These are phyloP conservation scores for Noctua janthina DNA, from an alignment of 2,888 invertebrate genomes.

Conservation along the genomic window DNA sequence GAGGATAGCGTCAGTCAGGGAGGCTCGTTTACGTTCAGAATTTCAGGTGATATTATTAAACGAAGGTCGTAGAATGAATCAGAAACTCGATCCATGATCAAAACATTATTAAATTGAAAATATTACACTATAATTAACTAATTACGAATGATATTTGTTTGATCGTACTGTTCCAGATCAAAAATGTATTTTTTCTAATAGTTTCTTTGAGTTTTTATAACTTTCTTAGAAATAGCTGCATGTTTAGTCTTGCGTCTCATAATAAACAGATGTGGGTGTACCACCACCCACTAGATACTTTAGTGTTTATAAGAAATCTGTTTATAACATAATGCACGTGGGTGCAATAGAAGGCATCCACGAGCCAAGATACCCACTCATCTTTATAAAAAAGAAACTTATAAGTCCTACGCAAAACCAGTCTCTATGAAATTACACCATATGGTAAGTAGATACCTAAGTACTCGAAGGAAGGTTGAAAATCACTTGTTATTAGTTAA, in stretches of 20 bases:
- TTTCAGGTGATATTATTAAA: background rate
- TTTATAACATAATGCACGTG: background rate
- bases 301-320: background rate
- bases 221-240: background rate
- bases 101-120: background rate
- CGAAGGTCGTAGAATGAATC: background rate
- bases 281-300: background rate
- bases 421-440: background rate
- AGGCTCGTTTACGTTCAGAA: conserved; percentile 5
- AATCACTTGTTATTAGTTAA: background rate
- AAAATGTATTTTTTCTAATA: background rate
- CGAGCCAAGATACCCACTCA: background rate
- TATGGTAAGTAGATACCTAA: background rate
- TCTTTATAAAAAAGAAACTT: too few relatives aligned
- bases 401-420: background rate
- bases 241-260: background rate
- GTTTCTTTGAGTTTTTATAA: background rate
- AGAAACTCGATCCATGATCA: background rate
- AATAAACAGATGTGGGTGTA: background rate
- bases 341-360: background rate
- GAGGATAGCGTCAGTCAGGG: conserved; percentile 17
- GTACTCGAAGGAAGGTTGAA: background rate
- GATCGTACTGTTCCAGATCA: background rate
- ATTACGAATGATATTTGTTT: background rate
- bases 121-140: background rate